Conservation (phyloP, 2,113 vertebrate genomes). For the Trinectes maculatus region DNA sequence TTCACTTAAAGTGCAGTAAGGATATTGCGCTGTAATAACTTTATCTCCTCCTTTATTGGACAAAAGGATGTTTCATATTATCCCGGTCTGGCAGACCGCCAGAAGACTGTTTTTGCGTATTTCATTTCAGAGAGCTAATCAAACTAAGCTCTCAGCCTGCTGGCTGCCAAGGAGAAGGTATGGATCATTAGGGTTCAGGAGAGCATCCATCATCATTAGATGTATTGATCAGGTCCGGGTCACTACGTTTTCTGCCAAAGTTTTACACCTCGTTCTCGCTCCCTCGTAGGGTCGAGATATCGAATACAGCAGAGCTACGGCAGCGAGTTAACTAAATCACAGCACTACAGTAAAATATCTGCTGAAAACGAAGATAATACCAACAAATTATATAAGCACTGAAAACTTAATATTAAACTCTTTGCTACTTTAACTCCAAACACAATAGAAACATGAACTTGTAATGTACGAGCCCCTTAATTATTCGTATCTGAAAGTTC, state of each 20-base stretch:
- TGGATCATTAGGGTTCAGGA: slow-evolving; percentile 48
- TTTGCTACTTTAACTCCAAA: neutral
- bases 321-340: slow-evolving; percentile 3
- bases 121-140: slow-evolving; percentile 44
- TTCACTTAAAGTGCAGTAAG: slow-evolving; percentile 16
- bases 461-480: no score
- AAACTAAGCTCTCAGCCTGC: slow-evolving; percentile 24
- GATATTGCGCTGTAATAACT: slow-evolving; percentile 25
- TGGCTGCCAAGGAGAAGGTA: slow-evolving; percentile 6
- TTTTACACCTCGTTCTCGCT: neutral
- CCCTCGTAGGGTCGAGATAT: neutral
- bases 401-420: neutral
- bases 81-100: slow-evolving; percentile 11
- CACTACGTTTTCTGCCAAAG: slow-evolving; percentile 31
- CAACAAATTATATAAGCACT: neutral
- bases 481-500: neutral
- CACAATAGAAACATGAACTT: no score
- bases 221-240: slow-evolving; percentile 50
- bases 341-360: slow-evolving; percentile 1
- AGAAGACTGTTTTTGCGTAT: slow-evolving; percentile 5
- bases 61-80: slow-evolving; percentile 23
- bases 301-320: neutral
- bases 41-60: slow-evolving; percentile 24
- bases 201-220: slow-evolving; percentile 64
- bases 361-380: no score